Conservation (phyloP, 2,888 invertebrate genomes). For the Ischnus inquisitorius region DNA sequence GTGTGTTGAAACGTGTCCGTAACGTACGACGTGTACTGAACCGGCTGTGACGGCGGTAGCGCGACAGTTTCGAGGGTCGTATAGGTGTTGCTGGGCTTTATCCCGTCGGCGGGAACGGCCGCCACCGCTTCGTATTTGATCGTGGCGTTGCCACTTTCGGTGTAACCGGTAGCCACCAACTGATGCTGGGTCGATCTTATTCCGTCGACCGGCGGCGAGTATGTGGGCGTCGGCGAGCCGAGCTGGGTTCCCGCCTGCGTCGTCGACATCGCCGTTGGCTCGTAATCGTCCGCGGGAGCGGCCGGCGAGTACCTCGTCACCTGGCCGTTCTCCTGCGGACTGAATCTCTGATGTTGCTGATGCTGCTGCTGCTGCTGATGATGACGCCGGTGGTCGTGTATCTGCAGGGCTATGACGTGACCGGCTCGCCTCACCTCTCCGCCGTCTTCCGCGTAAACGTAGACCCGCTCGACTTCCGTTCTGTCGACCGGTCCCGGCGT, state of each 20-base stretch:
- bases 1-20: slow-evolving; percentile 80
- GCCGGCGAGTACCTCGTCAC: slow-evolving; percentile 71
- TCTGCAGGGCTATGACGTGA: slow-evolving; percentile 76
- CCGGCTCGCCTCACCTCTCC: slow-evolving; percentile 77
- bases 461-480: slow-evolving; percentile 78
- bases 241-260: slow-evolving; percentile 85
- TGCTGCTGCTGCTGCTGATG: slow-evolving; percentile 68
- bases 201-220: slow-evolving; percentile 73
- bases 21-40: slow-evolving; percentile 82
- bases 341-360: slow-evolving; percentile 77
- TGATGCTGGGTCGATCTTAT: slow-evolving; percentile 79
- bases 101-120: slow-evolving; percentile 79
- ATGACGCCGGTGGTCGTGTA: slow-evolving; percentile 72
- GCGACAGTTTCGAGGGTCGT: slow-evolving; percentile 89
- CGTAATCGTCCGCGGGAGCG: slow-evolving; percentile 77
- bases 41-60: slow-evolving; percentile 85
- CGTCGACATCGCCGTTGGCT: slow-evolving; percentile 81
- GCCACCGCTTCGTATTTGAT: slow-evolving; percentile 85
- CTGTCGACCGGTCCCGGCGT: slow-evolving; percentile 79
- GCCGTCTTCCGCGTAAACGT: slow-evolving; percentile 77
- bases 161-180: slow-evolving; percentile 74
- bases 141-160: slow-evolving; percentile 75
- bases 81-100: slow-evolving; percentile 86
- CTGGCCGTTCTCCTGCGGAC: slow-evolving; percentile 77
- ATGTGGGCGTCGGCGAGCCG: slow-evolving; percentile 82